Evolutionary conservation across 2,113 vertebrate species (phyloP), one percentile per base, ranked within the genome.

Genomic region (Nestor notabilis): DNA sequence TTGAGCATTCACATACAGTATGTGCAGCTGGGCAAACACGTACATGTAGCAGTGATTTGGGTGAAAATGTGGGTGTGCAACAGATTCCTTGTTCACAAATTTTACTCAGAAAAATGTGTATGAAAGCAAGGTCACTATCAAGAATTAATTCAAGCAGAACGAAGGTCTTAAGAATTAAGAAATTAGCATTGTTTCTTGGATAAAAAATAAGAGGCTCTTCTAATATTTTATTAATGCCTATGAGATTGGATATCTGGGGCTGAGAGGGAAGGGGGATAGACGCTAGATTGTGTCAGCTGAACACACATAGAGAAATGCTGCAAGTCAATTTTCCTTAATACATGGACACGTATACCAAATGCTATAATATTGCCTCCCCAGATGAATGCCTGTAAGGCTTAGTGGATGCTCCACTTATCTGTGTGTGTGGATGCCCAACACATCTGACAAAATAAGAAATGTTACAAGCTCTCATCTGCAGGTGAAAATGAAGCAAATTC

Each of bases 271-370:
- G 8, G 7, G 28, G n/a, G 18, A 52, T 33, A 87, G 64, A 27
- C 15, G n/a, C 16, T 50, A 44, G 20, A 17, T 20, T 93, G 70
- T 17, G 66, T 55, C 53, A 74, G 27, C 16, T 70, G 60, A 91
- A 79, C 17, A 37, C 31, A 60, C 5, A 66, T n/a, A 47, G 25
- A 58, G 11, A 88, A 95, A 80, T 50, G 50, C 11, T 65, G 47
- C 53, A 90, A 53, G 83, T 77, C 52, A 83, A 8, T 95, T 85
- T 80, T 69, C 44, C 60, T 76, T 80, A 76, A 70, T 37, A 41
- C 20, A 37, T 5, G 28, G 19, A 43, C 52, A 58, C 0, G 0
- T 27, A 58, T 17, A 49, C n/a, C 20, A 52, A 76, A 12, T 49
- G n/a, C 25, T 65, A 8, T 17, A 46, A 44, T 29, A 72, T 16